Evolutionary conservation across 2,888 invertebrate genomes (phyloP).

Genomic region (Lochmaea capreae): DNA sequence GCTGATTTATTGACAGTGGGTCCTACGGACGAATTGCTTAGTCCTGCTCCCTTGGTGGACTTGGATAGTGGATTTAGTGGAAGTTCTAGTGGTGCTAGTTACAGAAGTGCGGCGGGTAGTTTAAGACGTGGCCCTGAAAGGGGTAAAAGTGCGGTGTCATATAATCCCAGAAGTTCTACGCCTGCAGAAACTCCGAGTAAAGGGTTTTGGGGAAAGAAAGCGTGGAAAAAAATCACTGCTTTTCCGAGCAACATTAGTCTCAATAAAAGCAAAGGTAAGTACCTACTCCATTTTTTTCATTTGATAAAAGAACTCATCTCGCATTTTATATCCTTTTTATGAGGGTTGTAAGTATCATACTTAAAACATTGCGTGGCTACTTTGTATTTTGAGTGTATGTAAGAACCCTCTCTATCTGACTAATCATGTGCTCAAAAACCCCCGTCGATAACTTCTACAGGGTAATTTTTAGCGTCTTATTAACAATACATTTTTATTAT

Average conservation of each 20-base stretch:
- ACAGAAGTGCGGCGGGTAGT: slow-evolving; percentile 73
- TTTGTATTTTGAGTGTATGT: slow-evolving; percentile 6
- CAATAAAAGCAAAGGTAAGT: slow-evolving; percentile 75
- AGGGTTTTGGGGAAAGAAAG: slow-evolving; percentile 80
- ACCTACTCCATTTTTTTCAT: neutral
- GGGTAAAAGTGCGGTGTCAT: slow-evolving; percentile 61
- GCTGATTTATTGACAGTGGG: slow-evolving; percentile 71
- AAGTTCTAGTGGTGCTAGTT: slow-evolving; percentile 85
- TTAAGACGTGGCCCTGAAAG: slow-evolving; percentile 66
- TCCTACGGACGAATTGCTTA: slow-evolving; percentile 78
- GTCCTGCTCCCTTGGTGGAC: slow-evolving; percentile 74
- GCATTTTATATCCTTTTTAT: neutral
- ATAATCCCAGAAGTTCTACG: slow-evolving; percentile 49
- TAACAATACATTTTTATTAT: no score
- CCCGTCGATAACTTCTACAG: slow-evolving; percentile 4
- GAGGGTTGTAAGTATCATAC: slow-evolving; percentile 13
- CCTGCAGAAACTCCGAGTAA: slow-evolving; percentile 57
- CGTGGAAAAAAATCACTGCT: slow-evolving; percentile 83
- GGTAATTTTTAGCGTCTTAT: neutral
- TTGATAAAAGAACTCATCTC: neutral
- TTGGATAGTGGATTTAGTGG: slow-evolving; percentile 87
- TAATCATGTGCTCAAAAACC: slow-evolving; percentile 7
- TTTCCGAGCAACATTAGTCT: slow-evolving; percentile 78
- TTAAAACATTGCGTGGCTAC: slow-evolving; percentile 7
- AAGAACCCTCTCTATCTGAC: neutral